Base-by-base conservation (phyloP, 2,888 invertebrate genomes). In the Drosophila prolongata region DNA sequence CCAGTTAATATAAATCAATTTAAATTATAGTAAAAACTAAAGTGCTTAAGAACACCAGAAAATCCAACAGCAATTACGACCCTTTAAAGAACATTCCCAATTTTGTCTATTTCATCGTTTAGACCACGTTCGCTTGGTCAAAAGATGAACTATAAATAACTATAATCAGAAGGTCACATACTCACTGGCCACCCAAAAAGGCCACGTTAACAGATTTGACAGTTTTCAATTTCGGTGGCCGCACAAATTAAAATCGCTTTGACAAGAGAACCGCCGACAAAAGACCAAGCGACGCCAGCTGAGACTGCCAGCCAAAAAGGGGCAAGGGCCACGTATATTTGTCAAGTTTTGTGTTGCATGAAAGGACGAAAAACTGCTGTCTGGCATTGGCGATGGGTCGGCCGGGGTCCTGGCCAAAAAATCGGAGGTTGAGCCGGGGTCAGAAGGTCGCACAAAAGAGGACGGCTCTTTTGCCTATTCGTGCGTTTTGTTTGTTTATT, bases 181-280 rank as follows among this genome's bases (percentile, higher is more conserved):
- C 16, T 27, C 6, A 44, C 13, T 44, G 43, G 37, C 47, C 42
- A 10, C 13, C 42, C 27, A 16, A 72, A 66, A 74, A 52, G 68
- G 55, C 71, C 50, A 79, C 69, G 78, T 82, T 83, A 83, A 76
- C 83, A 86, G 83, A 80, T 83, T 76, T 86, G 89, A 84, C 88
- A 88, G 80, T 80, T 84, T 73, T 86, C 76, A 85, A 85, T 81
- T 87, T 82, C 80, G 75, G 52, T 16, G 66, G 27, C 58, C 70
- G 62, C 58, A 78, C 80, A 83, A 86, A 88, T 88, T 88, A 84
- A 80, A 88, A 80, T 71, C 66, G 80, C 47, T 56, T 68, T 75
- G 60, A 68, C 56, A 42, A 50, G 52, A 57, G 52, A 54, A 38
- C 49, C 53, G 37, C 19, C 55, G 42, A 71, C 54, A 61, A 60